Base-by-base conservation (phyloP, 2,888 invertebrate species). In the Drosophila kanekoi region DNA sequence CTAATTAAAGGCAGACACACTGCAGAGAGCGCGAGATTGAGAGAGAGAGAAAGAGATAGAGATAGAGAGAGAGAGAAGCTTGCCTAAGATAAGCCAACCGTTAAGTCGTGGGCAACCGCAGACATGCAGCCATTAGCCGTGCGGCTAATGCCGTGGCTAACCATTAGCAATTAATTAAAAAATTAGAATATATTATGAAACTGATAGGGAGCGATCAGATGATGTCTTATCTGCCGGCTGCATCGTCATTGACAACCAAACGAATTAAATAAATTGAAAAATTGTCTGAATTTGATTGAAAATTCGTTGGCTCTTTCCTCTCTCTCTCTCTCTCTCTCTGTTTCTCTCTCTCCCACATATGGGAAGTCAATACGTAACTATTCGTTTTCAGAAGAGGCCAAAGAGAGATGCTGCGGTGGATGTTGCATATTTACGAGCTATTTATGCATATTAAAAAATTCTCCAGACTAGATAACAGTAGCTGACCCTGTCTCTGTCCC, bases 371-470 rank as follows among this genome's bases (percentile, higher is more conserved):
- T 53, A 49, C 66, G 40, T 23, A 18, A 52, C 79, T 72, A 61
- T 79, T 68, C 77, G 75, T 60, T 60, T 53, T 57, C n/a, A 65
- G 37, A 41, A 40, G 23, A 48, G 38, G 35, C 16, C 37, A 43
- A 40, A 44, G 35, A 63, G 62, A 14, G 48, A 28, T 33, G 41
- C 48, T 33, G 52, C 35, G 58, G 63, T 60, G 49, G 82, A 85
- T 75, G 73, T 79, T 83, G 77, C 86, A 86, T 81, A 84, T 89
- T 87, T 88, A 87, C 89, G 85, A 88, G 89, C 58, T 89, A 87
- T 87, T 89, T 88, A 89, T 88, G 89, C 83, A 88, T 88, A 88
- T 89, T 88, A 89, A 79, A 88, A 87, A 89, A 80, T 87, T 81
- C 83, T 72, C 70, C 48, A 66, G 66, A 77, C 69, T 77, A 82